Percentiles rank a stretch among this genome's conserved stretches.
These are phyloP conservation scores for Danio choprae DNA, from an alignment of 2,797 vertebrate genomes.

Conservation along the genomic window DNA sequence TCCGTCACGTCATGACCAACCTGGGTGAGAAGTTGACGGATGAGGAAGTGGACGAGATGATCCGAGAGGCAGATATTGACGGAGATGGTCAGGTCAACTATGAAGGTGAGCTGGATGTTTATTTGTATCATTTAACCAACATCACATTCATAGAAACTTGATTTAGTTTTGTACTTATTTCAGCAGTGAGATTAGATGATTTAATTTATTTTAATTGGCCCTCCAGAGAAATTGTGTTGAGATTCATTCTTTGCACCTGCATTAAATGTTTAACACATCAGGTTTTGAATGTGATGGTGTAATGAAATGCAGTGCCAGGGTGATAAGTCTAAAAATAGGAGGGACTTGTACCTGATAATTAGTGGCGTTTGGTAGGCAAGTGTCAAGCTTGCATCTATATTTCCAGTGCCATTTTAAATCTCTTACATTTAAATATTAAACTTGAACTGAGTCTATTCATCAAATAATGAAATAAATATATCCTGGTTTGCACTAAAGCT, in stretches of 20 bases:
- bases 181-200: neutral
- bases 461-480: neutral
- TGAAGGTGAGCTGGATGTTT: conserved; percentile 76
- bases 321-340: conserved; percentile 5
- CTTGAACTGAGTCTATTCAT: neutral
- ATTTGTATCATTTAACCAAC: neutral
- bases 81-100: conserved; percentile 93
- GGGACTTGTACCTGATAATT: conserved; percentile 1
- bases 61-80: conserved; percentile 90
- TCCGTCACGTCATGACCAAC: conserved; percentile 93
- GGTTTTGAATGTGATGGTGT: neutral
- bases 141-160: neutral
- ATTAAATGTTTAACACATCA: neutral
- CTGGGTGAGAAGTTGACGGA: conserved; percentile 91
- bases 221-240: neutral
- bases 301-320: conserved; percentile 1
- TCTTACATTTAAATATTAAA: neutral
- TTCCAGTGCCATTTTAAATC: neutral
- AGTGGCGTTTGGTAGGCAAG: neutral
- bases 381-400: neutral
- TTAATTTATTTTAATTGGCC: neutral
- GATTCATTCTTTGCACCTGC: conserved; percentile 2
- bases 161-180: neutral
- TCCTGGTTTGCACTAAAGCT: neutral
- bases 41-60: conserved; percentile 92